phyloP scores from a whole-genome alignment of 2,797 vertebrate species.

The Falco novaeseelandiae region DNA sequence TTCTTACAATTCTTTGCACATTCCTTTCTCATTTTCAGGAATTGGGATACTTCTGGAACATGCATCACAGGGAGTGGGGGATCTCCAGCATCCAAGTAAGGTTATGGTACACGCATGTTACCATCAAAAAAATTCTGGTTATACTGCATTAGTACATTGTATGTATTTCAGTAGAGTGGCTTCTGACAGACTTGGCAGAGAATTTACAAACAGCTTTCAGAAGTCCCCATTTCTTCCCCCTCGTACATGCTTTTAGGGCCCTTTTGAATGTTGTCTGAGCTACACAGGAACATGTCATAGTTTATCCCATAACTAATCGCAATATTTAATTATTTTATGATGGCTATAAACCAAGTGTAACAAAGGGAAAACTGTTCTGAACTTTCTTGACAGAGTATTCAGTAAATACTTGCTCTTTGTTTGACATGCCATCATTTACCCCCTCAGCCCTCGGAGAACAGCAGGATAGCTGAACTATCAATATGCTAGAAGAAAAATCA shows the following conservation, averaged over 20 bases:
- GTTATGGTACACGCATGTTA: neutral
- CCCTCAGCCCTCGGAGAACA: neutral
- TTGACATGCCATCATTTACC: slow-evolving; percentile 4
- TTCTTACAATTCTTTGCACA: neutral
- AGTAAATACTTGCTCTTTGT: slow-evolving; percentile 36
- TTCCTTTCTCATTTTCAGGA: neutral
- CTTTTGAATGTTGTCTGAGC: slow-evolving; percentile 18
- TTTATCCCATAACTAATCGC: slow-evolving; percentile 1
- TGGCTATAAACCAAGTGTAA: neutral
- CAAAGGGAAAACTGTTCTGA: slow-evolving; percentile 19
- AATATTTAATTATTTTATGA: slow-evolving; percentile 41
- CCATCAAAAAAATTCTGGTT: neutral
- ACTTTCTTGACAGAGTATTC: slow-evolving; percentile 9
- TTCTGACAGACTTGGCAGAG: slow-evolving; percentile 32
- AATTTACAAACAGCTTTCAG: slow-evolving; percentile 45
- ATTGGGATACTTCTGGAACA: neutral
- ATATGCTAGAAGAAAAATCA: slow-evolving; percentile 13
- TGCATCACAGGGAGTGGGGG: neutral
- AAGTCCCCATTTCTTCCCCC: neutral
- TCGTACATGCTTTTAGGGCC: slow-evolving; percentile 32
- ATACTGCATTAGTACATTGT: neutral
- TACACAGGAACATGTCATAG: neutral
- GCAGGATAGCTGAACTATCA: neutral
- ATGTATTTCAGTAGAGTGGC: neutral
- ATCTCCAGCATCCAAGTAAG: neutral